phyloP scores from a whole-genome alignment of 2,113 vertebrate genomes.

The Synodontis membranacea region DNA sequence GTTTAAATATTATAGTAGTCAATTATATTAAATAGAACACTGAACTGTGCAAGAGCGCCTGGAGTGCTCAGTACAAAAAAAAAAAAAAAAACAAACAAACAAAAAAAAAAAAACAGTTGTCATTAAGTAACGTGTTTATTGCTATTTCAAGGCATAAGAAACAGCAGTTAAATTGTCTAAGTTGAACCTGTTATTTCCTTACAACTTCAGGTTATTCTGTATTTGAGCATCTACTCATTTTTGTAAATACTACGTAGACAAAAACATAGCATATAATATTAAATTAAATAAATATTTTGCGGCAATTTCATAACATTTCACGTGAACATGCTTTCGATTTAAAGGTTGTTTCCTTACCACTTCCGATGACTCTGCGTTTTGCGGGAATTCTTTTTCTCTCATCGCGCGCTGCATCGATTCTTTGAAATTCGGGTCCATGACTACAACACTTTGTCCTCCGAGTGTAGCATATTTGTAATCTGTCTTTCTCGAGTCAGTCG shows the following conservation, averaged over 20 bases:
- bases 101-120: too few species aligned
- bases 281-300: too few species aligned
- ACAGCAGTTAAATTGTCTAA: not conserved
- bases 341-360: too few species aligned
- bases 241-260: not conserved
- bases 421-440: slow-evolving; percentile 38
- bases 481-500: slow-evolving; percentile 48
- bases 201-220: not conserved
- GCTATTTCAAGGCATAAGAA: not conserved
- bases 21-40: too few species aligned
- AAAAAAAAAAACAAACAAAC: too few species aligned
- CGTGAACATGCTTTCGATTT: too few species aligned
- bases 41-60: too few species aligned
- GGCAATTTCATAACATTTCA: too few species aligned
- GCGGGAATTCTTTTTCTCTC: not conserved
- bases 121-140: not conserved
- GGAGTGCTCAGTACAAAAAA: too few species aligned
- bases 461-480: slow-evolving; percentile 58
- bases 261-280: not conserved
- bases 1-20: too few species aligned
- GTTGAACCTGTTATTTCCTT: not conserved
- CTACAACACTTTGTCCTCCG: slow-evolving; percentile 41
- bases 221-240: too few species aligned
- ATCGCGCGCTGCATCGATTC: slow-evolving; percentile 34
- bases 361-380: slow-evolving; percentile 9